phyloP scores from a whole-genome alignment of 1,140 invertebrate species.

The Pectinophora gossypiella region DNA sequence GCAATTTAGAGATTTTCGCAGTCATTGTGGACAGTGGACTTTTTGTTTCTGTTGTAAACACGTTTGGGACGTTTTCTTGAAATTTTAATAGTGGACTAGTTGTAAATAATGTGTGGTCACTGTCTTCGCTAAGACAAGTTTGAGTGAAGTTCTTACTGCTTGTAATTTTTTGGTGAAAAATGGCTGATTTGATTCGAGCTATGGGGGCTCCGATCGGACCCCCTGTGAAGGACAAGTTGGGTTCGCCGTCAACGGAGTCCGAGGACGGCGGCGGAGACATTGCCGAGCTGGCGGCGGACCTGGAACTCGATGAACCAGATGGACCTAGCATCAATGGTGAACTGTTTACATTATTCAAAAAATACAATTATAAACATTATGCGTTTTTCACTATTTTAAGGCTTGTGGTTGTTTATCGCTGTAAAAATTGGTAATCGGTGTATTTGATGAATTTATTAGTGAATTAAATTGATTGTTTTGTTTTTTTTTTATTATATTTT shows the following conservation, averaged over 20 bases:
- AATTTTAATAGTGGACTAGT: slow-evolving; percentile 22
- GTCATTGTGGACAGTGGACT: not conserved
- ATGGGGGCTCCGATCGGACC: slow-evolving; percentile 78
- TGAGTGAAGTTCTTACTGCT: slow-evolving; percentile 23
- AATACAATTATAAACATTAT: too few relatives aligned
- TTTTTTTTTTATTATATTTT: too few relatives aligned
- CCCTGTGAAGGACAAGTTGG: slow-evolving; percentile 82
- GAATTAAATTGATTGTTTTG: too few relatives aligned
- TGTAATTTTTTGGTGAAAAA: slow-evolving; percentile 35
- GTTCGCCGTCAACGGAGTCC: slow-evolving; percentile 88
- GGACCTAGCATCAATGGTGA: slow-evolving; percentile 80
- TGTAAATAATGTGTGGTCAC: slow-evolving; percentile 48
- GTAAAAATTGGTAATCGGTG: too few relatives aligned
- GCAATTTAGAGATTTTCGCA: not conserved
- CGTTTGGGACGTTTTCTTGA: slow-evolving; percentile 29
- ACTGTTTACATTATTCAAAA: too few relatives aligned
- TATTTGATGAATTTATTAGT: slow-evolving; percentile 9
- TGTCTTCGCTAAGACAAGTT: slow-evolving; percentile 20
- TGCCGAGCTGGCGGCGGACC: slow-evolving; percentile 81
- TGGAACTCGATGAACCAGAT: slow-evolving; percentile 88
- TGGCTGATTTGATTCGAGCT: slow-evolving; percentile 81
- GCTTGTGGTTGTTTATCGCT: too few relatives aligned
- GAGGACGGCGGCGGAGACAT: slow-evolving; percentile 86
- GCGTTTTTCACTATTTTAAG: too few relatives aligned
- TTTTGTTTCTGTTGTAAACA: slow-evolving; percentile 39